Percentiles rank a stretch among this genome's conserved stretches.
Conservation (phyloP, 1,140 invertebrate species). For the Hylyphantes graminicola region DNA sequence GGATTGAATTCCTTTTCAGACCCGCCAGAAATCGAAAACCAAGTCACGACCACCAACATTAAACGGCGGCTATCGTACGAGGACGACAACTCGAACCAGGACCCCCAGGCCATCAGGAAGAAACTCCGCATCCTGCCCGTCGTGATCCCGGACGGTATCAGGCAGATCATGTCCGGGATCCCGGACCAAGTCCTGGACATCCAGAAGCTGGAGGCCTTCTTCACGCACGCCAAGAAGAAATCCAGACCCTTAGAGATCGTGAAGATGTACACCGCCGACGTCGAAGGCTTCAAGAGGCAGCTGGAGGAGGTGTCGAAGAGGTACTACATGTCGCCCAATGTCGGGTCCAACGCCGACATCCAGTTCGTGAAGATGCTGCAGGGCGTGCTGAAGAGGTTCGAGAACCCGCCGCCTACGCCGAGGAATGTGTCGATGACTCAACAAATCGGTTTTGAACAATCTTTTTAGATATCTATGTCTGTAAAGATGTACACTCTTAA, state of each 20-base stretch:
- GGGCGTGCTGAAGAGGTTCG: background rate
- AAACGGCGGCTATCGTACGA: no score
- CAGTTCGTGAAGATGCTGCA: constrained; percentile 34
- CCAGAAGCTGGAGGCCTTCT: background rate
- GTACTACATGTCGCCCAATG: constrained; percentile 3
- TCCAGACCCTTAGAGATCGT: constrained; percentile 1
- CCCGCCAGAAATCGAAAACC: no score
- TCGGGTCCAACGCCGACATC: background rate
- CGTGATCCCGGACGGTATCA: constrained; percentile 2
- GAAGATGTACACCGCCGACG: background rate
- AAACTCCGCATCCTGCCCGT: background rate
- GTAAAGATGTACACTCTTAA: no score
- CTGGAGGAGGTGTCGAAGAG: background rate
- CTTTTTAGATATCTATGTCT: no score
- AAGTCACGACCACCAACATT: no score
- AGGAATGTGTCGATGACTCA: background rate
- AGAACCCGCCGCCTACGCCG: background rate
- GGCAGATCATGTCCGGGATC: background rate
- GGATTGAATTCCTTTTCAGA: no score
- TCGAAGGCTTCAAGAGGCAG: constrained; percentile 1
- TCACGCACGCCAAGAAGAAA: constrained; percentile 37
- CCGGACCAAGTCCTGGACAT: background rate
- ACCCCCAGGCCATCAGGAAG: no score
- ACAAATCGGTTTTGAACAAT: no score
- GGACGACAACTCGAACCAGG: no score